Evolutionary conservation across 2,113 vertebrate species (phyloP).

Genomic region (Meleagris gallopavo): DNA sequence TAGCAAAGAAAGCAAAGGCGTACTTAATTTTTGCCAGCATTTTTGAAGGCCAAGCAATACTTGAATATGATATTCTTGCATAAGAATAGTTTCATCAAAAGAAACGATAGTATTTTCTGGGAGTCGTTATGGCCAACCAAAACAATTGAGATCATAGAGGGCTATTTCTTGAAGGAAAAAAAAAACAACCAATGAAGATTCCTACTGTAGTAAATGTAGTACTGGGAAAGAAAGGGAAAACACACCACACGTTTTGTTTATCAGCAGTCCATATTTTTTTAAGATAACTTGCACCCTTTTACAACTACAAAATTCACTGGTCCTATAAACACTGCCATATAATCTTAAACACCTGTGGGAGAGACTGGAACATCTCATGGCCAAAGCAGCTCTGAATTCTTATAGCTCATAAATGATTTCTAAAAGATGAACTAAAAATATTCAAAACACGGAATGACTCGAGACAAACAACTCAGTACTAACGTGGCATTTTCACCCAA

Average conservation of each 20-base stretch:
- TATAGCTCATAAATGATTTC: neutral
- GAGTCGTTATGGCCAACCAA: neutral
- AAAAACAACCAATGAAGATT: neutral
- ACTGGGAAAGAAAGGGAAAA: neutral
- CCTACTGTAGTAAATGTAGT: neutral
- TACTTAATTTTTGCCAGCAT: neutral
- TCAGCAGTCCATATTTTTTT: neutral
- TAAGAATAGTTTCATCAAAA: neutral
- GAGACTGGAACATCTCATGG: neutral
- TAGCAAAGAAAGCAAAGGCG: neutral
- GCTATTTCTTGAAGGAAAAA: neutral
- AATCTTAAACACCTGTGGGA: neutral
- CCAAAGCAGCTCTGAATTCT: neutral
- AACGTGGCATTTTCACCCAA: neutral
- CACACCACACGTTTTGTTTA: accelerated
- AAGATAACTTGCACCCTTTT: neutral
- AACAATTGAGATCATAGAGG: neutral
- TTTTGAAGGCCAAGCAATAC: neutral
- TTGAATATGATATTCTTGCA: neutral
- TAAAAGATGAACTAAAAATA: neutral
- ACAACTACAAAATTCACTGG: neutral
- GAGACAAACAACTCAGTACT: neutral
- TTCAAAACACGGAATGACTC: neutral
- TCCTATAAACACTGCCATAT: neutral
- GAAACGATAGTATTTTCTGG: neutral